Evolutionary conservation across 2,888 invertebrate genomes (phyloP), one percentile per base, ranked within the genome.

Genomic region (Eupelmus urozonus): DNA sequence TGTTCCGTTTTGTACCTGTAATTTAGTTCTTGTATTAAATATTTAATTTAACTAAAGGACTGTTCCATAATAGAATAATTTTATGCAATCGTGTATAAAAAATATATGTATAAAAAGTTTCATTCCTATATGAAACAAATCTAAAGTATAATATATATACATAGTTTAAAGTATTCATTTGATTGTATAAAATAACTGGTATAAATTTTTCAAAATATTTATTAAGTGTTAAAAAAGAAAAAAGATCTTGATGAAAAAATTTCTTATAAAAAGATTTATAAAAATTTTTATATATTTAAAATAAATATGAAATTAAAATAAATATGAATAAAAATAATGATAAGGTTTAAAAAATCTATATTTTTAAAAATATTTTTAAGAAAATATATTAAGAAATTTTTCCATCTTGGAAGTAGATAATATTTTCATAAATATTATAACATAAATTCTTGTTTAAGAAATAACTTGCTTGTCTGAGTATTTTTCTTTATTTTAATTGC

Each of bases 331-430:
- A 34, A 3, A 13, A 23, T n/a, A n/a, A n/a, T n/a, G n/a, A n/a
- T n/a, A n/a, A n/a, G n/a, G n/a, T n/a, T 2, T 45, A 25, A n/a
- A n/a, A n/a, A n/a, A n/a, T n/a, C n/a, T 62, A 65, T 49, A 49
- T 57, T 66, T 65, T 57, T 25, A 13, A 59, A 18, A 29, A 59
- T 66, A 59, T 49, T 66, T 51, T 25, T 49, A 51, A 25, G 16
- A 45, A 34, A 51, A 18, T 13, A 9, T 29, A 53, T 67, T n/a
- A 62, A 67, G 59, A 62, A 75, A 60, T 67, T 53, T 75, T 62
- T 71, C 20, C 60, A 75, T 53, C 20, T 27, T 1, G 27, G 4
- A 40, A 13, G 5, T 23, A 40, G 16, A 11, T 23, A 23, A 1
- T n/a, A 34, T 67, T 51, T 13, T 5, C 3, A 34, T 25, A 53